Conservation (phyloP, 92 coral and sea anemone species). For the Parazoanthus atlanticus region DNA sequence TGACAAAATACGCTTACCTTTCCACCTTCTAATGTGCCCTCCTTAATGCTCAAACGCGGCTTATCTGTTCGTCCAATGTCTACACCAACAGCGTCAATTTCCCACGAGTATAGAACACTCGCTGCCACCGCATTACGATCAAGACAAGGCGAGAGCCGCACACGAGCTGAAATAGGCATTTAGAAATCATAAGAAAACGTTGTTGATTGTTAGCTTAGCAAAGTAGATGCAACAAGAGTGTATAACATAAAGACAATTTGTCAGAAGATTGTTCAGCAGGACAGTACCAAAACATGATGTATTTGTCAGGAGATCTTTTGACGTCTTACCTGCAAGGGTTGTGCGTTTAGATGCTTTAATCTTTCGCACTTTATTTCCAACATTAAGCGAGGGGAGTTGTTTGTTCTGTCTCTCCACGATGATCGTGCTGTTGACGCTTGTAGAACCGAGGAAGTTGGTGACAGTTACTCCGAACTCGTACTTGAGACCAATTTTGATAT, state of each 20-base stretch:
- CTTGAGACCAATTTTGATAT: conserved; percentile 42
- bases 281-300: too few species aligned
- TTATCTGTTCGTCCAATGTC: conserved; percentile 59
- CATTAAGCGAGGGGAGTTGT: conserved; percentile 49
- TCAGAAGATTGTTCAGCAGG: too few species aligned
- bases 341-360: conserved; percentile 53
- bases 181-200: neutral
- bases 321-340: conserved; percentile 51
- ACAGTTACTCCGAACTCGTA: conserved; percentile 69
- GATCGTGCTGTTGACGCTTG: conserved; percentile 47
- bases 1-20: conserved; percentile 41
- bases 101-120: conserved; percentile 66
- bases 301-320: neutral
- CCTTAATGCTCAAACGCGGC: conserved; percentile 54
- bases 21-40: conserved; percentile 61
- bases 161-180: conserved; percentile 35
- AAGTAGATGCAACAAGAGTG: neutral
- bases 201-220: neutral
- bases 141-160: conserved; percentile 63
- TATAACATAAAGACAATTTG: too few species aligned
- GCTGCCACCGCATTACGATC: conserved; percentile 43
- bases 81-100: conserved; percentile 67
- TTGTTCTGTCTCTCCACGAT: conserved; percentile 65
- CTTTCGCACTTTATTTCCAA: conserved; percentile 49
- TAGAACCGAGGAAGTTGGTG: conserved; percentile 63